phyloP scores from a whole-genome alignment of 2,113 vertebrate species.

The Arvicanthis niloticus region DNA sequence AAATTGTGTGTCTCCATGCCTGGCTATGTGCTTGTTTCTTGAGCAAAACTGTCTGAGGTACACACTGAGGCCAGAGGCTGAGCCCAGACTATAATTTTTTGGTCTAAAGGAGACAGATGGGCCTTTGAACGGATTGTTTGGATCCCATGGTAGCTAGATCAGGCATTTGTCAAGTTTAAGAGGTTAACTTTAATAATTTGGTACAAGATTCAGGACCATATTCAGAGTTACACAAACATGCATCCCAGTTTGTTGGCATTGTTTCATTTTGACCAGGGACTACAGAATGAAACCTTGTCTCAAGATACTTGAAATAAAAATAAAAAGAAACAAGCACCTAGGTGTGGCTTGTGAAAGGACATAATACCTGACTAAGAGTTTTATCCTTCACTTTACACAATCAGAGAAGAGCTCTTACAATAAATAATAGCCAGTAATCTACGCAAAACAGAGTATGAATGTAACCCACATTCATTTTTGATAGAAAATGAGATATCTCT shows the following conservation, averaged over 20 bases:
- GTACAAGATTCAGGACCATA: not conserved
- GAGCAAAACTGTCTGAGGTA: not conserved
- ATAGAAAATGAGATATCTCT: not conserved
- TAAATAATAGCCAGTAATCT: not conserved
- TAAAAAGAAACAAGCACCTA: not conserved
- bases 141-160: constrained; percentile 15
- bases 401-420: not conserved
- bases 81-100: not conserved
- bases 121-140: not conserved
- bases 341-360: not conserved
- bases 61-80: not conserved
- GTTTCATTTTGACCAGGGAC: not conserved
- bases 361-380: not conserved
- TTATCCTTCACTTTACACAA: not conserved
- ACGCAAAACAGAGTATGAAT: not conserved
- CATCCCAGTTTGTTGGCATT: not conserved
- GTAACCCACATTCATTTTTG: not conserved
- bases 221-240: constrained; percentile 41
- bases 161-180: constrained; percentile 48
- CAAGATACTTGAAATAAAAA: not conserved
- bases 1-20: not conserved
- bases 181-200: constrained; percentile 30
- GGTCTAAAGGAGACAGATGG: not conserved
- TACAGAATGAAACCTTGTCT: not conserved
- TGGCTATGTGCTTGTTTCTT: not conserved